phyloP scores from a whole-genome alignment of 2,888 invertebrate species.

The Pecten maximus region DNA sequence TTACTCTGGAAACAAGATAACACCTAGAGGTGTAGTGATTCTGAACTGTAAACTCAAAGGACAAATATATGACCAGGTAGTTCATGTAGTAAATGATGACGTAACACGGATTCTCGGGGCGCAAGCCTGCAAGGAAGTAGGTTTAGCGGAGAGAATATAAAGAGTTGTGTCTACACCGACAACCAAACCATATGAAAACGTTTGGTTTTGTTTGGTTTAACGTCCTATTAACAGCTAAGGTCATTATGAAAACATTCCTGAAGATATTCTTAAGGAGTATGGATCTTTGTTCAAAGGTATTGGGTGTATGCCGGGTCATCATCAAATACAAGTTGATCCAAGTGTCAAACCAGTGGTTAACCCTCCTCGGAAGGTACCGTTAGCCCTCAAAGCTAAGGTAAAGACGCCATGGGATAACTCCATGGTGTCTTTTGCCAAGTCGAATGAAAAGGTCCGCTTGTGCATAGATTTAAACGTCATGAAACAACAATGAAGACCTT shows the following conservation, averaged over 20 bases:
- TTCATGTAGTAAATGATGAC: slow-evolving; percentile 47
- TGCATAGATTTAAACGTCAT: slow-evolving; percentile 51
- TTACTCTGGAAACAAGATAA: slow-evolving; percentile 45
- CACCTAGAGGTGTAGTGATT: slow-evolving; percentile 15
- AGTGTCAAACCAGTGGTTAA: background rate
- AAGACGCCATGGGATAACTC: slow-evolving; percentile 51
- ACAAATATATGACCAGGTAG: slow-evolving; percentile 40
- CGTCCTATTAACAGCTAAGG: no score
- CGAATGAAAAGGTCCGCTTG: slow-evolving; percentile 53
- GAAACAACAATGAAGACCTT: slow-evolving; percentile 40
- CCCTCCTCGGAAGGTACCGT: slow-evolving; percentile 45
- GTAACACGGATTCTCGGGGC: slow-evolving; percentile 43
- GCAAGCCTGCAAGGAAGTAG: slow-evolving; percentile 40
- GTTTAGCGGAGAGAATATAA: slow-evolving; percentile 26
- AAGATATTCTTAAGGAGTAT: background rate
- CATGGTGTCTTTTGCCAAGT: background rate
- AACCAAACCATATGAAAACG: no score
- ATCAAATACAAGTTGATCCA: slow-evolving; percentile 37
- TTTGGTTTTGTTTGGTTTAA: no score
- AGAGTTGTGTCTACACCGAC: no score
- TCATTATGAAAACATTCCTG: background rate
- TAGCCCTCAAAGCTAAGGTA: slow-evolving; percentile 51
- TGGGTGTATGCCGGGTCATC: slow-evolving; percentile 48
- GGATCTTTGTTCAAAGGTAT: slow-evolving; percentile 50
- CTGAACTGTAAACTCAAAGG: slow-evolving; percentile 39